A percentile compares a stretch with the other conserved stretches of the same genome.
Evolutionary conservation across 2,888 invertebrate species (phyloP).

Genomic region (Malthinus flaveolus): DNA sequence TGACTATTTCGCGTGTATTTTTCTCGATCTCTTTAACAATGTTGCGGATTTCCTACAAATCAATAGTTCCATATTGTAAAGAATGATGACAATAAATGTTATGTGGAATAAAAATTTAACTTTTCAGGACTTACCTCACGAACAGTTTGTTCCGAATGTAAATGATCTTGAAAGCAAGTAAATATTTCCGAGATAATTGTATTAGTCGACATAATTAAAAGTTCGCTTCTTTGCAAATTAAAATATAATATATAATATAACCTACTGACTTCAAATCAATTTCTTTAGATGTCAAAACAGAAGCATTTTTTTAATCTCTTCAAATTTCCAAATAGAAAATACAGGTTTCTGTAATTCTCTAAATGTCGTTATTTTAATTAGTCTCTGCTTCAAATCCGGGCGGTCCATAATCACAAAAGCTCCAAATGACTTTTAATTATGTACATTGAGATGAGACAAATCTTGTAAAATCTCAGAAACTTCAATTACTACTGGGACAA

Average conservation of each 20-base stretch:
- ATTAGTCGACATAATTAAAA: slow-evolving; percentile 49
- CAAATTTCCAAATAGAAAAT: not conserved
- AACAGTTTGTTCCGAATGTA: slow-evolving; percentile 77
- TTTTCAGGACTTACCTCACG: slow-evolving; percentile 68
- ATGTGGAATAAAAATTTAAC: slow-evolving; percentile 12
- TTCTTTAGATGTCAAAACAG: not conserved
- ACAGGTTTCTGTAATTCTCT: not conserved
- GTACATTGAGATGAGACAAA: too few relatives aligned
- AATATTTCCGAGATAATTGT: slow-evolving; percentile 65
- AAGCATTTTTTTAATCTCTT: too few relatives aligned
- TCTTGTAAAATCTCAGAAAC: too few relatives aligned
- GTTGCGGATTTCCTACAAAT: slow-evolving; percentile 65
- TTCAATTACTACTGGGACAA: too few relatives aligned
- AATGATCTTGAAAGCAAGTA: slow-evolving; percentile 73
- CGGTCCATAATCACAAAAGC: too few relatives aligned
- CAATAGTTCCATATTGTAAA: too few relatives aligned
- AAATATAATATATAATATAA: not conserved
- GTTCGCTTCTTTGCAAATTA: not conserved
- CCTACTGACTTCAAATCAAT: not conserved
- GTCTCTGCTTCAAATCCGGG: too few relatives aligned
- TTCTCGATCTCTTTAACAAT: slow-evolving; percentile 79
- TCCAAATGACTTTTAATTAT: too few relatives aligned
- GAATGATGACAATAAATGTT: too few relatives aligned
- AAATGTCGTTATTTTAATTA: not conserved
- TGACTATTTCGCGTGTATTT: slow-evolving; percentile 75